Evolutionary conservation across 2,113 vertebrate genomes (phyloP), one percentile per base, ranked within the genome.

Genomic region (Lepidothrix coronata): DNA sequence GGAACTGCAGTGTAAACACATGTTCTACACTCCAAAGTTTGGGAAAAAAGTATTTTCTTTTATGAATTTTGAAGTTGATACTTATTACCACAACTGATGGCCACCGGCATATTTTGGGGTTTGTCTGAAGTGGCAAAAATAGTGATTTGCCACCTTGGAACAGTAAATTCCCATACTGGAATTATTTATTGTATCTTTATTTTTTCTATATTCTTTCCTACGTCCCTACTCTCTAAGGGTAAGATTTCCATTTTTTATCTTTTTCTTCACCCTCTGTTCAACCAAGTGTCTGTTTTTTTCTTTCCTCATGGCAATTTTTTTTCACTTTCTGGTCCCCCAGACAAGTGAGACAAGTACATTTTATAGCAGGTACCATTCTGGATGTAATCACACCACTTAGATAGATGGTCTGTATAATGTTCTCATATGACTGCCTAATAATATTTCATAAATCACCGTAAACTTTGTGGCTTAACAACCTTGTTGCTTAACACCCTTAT

Each of bases 381-480:
- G 39, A 55, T 65, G 24, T 79, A 93, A 63, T 27, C 15, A 82
- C 14, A 49, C 7, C 17, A 55, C 24, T 68, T 62, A 75, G 48
- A 35, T 7, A 44, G 51, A 78, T 46, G 21, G 8, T 55, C 28
- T 82, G 30, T 65, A 68, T 30, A 43, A 51, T 27, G 4, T 46
- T 75, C 28, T 55, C 71, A 91, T 78, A 59, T 24, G 8, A 85
- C 88, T 88, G 24, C 11, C 8, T 66, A 61, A 55, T 90, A 57
- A 61, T 82, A 39, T 88, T 93, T 79, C 24, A 61, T 92, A 86
- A 88, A 91, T 91, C 62, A 65, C 27, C 57, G 22, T 76, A 86
- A 88, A 73, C 9, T 37, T 73, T 4, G 2, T 48, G 76, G 70
- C 10, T 41, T 39, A 39, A 39, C 37, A 39, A 25, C 6, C n/a